Base-by-base conservation (phyloP, 2,888 invertebrate genomes). In the Troides helena region DNA sequence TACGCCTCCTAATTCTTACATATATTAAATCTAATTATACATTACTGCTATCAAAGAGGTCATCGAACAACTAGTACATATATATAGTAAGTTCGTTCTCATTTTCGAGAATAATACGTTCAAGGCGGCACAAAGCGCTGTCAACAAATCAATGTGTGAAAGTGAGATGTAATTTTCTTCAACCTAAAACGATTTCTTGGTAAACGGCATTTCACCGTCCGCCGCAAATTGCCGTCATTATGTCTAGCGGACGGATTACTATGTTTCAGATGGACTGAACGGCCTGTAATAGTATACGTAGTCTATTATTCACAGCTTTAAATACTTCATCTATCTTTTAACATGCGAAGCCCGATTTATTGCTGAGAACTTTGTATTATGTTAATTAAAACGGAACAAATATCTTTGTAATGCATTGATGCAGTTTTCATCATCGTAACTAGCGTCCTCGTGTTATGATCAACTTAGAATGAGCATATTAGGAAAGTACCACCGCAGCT, bases 181-280 rank as follows among this genome's bases (percentile, higher is more conserved):
- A 64, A 64, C 64, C 67, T 67, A 67, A 70, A 70, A 64, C 70
- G 67, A 70, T 70, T 70, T 70, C 70, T 70, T 70, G 61, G 67
- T 65, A 70, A 67, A 30, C 63, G 60, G 67, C 70, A 64, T 67
- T 67, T 70, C 70, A 70, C 63, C 70, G 67, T 12, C 56, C 63
- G 59, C 62, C 63, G 64, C 70, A 70, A 70, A 70, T 70, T 70
- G 67, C 67, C 61, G 61, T 64, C 67, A 70, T 70, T 70, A 70
- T 64, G 63, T 56, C 70, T 57, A 50, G 64, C 65, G 30, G 50
- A 70, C 67, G 63, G 62, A 63, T 70, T 23, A 58, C 70, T 67
- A 64, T 56, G 50, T 67, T 64, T 60, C 56, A 39, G 67, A 67
- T 65, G 61, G 68, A 60, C 60, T 46, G 56, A 65, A 43, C 36